These are phyloP conservation scores for Micromys minutus DNA, from an alignment of 2,113 vertebrate genomes.

Conservation along the genomic window DNA sequence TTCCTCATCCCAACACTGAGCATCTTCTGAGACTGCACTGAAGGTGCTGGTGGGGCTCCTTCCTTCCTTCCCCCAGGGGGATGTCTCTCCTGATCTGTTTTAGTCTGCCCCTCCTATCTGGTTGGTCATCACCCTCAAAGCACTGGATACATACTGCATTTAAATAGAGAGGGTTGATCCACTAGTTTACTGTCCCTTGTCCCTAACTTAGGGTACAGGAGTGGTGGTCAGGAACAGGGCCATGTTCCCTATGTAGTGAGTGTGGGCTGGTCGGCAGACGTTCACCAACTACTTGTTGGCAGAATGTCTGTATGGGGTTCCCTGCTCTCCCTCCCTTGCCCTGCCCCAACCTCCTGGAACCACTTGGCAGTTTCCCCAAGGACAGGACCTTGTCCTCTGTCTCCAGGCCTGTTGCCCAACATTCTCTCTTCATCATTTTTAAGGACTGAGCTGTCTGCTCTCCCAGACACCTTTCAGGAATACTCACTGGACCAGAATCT, in stretches of 20 bases:
- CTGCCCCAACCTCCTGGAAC: background rate
- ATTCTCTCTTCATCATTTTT: background rate
- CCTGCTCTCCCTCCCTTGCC: background rate
- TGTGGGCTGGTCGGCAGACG: fast-evolving
- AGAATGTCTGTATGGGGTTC: background rate
- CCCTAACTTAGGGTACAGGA: background rate
- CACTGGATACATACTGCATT: fast-evolving
- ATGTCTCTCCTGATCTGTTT: background rate
- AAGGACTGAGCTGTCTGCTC: fast-evolving
- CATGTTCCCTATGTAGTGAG: too few relatives aligned
- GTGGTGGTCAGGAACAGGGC: background rate
- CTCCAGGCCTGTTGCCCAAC: background rate
- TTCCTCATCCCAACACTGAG: background rate
- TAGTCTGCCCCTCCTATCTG: background rate
- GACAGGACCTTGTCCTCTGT: background rate
- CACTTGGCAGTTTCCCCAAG: background rate
- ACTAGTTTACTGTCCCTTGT: background rate
- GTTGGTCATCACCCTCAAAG: too few relatives aligned
- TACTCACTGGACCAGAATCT: background rate
- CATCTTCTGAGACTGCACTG: background rate
- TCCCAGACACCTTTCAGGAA: background rate
- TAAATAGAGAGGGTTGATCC: background rate
- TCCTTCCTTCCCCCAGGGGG: fast-evolving
- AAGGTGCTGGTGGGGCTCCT: background rate
- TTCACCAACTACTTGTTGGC: too few relatives aligned